phyloP scores from a whole-genome alignment of 2,113 vertebrate species.

The Tor tambroides region DNA sequence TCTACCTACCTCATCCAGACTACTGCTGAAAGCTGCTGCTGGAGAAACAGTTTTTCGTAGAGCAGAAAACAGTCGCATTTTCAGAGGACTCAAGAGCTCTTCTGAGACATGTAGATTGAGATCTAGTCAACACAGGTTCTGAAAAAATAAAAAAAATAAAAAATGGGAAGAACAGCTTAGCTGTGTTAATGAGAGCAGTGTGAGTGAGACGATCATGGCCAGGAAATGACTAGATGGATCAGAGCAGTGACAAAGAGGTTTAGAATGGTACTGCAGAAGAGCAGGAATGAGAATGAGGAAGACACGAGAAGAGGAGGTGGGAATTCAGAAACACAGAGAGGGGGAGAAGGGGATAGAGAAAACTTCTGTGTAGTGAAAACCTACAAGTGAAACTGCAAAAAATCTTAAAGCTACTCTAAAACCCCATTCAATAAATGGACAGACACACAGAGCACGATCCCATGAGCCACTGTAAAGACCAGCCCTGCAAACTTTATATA shows the following conservation, averaged over 20 bases:
- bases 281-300: constrained; percentile 42
- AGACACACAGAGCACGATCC: neutral
- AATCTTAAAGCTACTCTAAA: neutral
- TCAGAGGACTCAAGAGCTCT: neutral
- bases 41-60: neutral
- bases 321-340: constrained; percentile 23
- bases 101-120: neutral
- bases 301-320: constrained; percentile 59
- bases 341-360: constrained; percentile 24
- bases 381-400: neutral
- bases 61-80: neutral
- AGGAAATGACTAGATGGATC: constrained; percentile 69
- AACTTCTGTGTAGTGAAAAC: constrained; percentile 33
- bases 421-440: neutral
- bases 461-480: neutral
- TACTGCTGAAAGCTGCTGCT: constrained; percentile 49
- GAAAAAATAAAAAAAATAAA: neutral
- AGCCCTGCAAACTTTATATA: too few species aligned
- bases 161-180: constrained; percentile 13
- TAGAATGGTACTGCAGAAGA: constrained; percentile 34
- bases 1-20: constrained; percentile 66
- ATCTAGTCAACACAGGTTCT: neutral
- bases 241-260: constrained; percentile 69
- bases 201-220: constrained; percentile 45
- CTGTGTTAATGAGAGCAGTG: neutral